Evolutionary conservation across 2,113 vertebrate species (phyloP).

Genomic region (Oophaga pumilio): DNA sequence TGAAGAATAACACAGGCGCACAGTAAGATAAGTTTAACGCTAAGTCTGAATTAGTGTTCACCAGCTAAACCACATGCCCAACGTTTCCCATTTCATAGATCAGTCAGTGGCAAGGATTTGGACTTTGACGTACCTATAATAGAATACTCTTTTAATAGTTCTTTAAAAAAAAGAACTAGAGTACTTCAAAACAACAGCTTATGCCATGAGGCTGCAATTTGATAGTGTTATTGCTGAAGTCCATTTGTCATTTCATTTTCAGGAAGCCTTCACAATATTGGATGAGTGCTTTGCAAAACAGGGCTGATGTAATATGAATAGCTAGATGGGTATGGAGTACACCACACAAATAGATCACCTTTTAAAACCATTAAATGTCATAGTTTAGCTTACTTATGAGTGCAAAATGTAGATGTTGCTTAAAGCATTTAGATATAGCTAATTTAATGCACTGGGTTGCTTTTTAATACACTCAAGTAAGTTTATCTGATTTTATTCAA

Average conservation of each 20-base stretch:
- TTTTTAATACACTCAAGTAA: constrained; percentile 13
- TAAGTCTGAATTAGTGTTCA: too few species aligned
- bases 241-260: neutral
- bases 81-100: neutral
- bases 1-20: too few species aligned
- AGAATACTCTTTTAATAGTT: neutral
- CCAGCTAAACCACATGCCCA: neutral
- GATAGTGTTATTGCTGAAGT: neutral
- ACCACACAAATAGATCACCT: constrained; percentile 7
- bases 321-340: constrained; percentile 11
- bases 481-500: constrained; percentile 13
- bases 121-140: neutral
- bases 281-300: constrained; percentile 27
- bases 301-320: neutral
- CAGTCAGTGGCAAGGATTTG: neutral
- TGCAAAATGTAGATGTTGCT: constrained; percentile 7
- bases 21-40: too few species aligned
- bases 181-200: neutral
- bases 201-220: neutral
- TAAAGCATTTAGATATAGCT: constrained; percentile 2
- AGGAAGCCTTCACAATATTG: constrained; percentile 3
- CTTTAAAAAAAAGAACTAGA: neutral
- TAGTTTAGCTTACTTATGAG: neutral
- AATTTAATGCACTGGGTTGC: neutral
- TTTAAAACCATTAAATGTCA: constrained; percentile 12